These are phyloP conservation scores for Barnardius zonarius DNA, from an alignment of 2,113 vertebrate genomes.

Conservation along the genomic window DNA sequence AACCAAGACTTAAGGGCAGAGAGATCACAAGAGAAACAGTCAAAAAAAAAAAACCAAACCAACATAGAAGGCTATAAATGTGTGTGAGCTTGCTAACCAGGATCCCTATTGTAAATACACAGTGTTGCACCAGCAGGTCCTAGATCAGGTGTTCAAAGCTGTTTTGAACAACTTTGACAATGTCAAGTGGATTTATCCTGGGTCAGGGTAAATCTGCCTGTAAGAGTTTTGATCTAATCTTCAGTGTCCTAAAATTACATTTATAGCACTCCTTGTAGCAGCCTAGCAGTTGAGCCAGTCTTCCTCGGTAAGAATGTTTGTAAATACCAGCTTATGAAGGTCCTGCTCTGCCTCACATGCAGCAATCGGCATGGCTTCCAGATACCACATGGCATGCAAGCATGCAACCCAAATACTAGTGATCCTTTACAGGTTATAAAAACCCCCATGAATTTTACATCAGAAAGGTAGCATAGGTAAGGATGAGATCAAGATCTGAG, in stretches of 20 bases:
- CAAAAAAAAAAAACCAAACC: not conserved
- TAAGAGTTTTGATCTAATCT: not conserved
- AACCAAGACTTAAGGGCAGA: not conserved
- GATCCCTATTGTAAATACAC: rapidly evolving
- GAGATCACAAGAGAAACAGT: not conserved
- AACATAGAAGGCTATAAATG: not conserved
- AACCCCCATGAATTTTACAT: not conserved
- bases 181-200: not conserved
- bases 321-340: not conserved
- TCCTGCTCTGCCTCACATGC: not conserved
- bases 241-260: not conserved
- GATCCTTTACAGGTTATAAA: not conserved
- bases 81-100: not conserved
- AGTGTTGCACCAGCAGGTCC: not conserved
- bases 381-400: not conserved
- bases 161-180: not conserved
- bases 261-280: not conserved
- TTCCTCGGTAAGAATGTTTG: not conserved
- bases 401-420: not conserved
- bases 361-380: not conserved
- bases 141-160: not conserved
- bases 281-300: not conserved
- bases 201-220: not conserved
- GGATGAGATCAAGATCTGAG: not conserved
- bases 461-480: not conserved